phyloP scores from a whole-genome alignment of 2,113 vertebrate species.

The Oceanodroma tethys region DNA sequence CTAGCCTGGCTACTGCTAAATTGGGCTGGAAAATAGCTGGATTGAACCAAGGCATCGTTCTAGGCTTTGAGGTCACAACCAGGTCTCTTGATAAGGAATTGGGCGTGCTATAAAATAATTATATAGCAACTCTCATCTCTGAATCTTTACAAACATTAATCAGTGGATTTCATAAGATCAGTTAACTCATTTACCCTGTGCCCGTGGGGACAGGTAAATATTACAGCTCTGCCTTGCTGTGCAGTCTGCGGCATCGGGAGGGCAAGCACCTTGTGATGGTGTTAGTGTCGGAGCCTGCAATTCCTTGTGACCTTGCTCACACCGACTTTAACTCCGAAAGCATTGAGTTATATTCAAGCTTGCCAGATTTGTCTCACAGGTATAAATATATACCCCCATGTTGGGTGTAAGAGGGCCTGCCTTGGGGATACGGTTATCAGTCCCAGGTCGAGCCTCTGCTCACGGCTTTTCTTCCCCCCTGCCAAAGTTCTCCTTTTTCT shows the following conservation, averaged over 20 bases:
- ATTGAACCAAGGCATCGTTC: fast-evolving
- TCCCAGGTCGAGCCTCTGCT: neutral
- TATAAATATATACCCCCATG: neutral
- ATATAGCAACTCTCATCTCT: neutral
- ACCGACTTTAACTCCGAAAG: neutral
- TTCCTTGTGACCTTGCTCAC: neutral
- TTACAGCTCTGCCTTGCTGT: neutral
- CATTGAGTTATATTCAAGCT: neutral
- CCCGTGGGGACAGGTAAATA: neutral
- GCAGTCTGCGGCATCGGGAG: neutral
- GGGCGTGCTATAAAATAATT: neutral
- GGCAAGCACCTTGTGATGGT: neutral
- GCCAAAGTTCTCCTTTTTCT: neutral
- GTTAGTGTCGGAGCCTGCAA: neutral
- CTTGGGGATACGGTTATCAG: neutral
- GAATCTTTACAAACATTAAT: neutral
- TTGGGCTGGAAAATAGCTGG: neutral
- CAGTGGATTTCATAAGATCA: neutral
- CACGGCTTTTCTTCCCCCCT: fast-evolving
- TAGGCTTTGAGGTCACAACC: neutral
- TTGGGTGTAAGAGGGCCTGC: neutral
- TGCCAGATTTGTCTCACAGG: neutral
- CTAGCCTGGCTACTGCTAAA: neutral
- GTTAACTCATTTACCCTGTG: neutral
- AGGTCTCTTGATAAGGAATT: neutral